Evolutionary conservation across 2,888 invertebrate species (phyloP), one percentile per base, ranked within the genome.

Genomic region (Choreutis nemorana): DNA sequence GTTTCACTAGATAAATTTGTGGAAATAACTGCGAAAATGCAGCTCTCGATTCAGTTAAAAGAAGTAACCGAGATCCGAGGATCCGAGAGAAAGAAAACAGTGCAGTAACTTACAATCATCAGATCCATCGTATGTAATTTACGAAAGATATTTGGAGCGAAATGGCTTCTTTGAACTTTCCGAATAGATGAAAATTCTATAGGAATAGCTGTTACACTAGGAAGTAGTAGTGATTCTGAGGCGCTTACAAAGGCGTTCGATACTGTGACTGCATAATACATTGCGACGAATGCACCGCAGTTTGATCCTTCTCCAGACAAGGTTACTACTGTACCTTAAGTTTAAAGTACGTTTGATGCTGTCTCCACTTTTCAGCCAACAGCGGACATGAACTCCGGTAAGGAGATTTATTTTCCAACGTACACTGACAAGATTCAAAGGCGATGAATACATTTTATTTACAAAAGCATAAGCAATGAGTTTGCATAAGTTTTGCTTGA

Each of bases 231-330:
- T 64, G 71, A 66, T 66, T 68, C 55, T 55, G 65, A 70, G 71
- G 64, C 64, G 72, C 71, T 71, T 70, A 71, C 62, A 63, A 53
- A 49, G 55, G 55, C 60, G 57, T 55, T 53, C 61, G 31, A 60
- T 49, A 44, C 50, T 45, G 55, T 44, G 58, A 64, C 73, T 78
- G 78, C 78, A 78, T 78, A 77, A 78, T 73, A 75, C 72, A 78
- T 77, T 60, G 66, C 65, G 55, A 63, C 52, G 73, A 73, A 72
- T 77, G 78, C 72, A 71, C 71, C 67, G 47, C 73, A 75, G 67
- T 72, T 72, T 73, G 73, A 77, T 77, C 75, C 72, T 62, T 67
- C 65, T 62, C 71, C 65, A 72, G 73, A 75, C 73, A 70, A 67
- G 65, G 71, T 70, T 70, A 71, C 64, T 56, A 67, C 55, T 70